phyloP scores from a whole-genome alignment of 2,888 invertebrate species.

The Himalopsyche tibetana region DNA sequence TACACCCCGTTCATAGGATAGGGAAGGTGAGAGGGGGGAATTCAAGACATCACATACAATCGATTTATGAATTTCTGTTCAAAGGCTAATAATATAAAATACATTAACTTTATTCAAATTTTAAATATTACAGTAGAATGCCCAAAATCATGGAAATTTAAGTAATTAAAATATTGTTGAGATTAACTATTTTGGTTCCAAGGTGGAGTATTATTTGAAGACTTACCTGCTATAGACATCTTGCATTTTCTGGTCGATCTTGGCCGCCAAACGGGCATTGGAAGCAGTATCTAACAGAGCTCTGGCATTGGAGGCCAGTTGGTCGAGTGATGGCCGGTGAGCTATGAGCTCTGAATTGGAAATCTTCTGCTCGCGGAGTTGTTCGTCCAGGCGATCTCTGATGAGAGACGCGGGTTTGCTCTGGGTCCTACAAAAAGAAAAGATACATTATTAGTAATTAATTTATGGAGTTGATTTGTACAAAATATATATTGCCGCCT shows the following conservation, averaged over 20 bases:
- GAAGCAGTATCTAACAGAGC: conserved; percentile 88
- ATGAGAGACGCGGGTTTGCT: conserved; percentile 91
- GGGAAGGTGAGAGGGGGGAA: too few relatives aligned
- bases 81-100: too few relatives aligned
- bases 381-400: conserved; percentile 92
- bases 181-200: background rate
- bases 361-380: conserved; percentile 90
- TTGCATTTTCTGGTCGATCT: conserved; percentile 91
- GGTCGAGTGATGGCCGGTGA: conserved; percentile 90
- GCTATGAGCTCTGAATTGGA: conserved; percentile 90
- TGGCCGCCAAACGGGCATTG: conserved; percentile 91
- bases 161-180: too few relatives aligned
- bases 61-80: too few relatives aligned
- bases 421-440: conserved; percentile 75
- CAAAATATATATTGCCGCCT: too few relatives aligned
- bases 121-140: too few relatives aligned
- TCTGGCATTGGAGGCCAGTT: conserved; percentile 86
- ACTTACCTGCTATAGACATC: conserved; percentile 83
- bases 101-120: too few relatives aligned
- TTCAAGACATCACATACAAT: too few relatives aligned
- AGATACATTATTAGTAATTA: background rate
- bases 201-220: background rate
- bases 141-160: too few relatives aligned
- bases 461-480: background rate
- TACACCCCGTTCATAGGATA: too few relatives aligned